Evolutionary conservation across 2,797 vertebrate species (phyloP).

Genomic region (Scarus forsteni): DNA sequence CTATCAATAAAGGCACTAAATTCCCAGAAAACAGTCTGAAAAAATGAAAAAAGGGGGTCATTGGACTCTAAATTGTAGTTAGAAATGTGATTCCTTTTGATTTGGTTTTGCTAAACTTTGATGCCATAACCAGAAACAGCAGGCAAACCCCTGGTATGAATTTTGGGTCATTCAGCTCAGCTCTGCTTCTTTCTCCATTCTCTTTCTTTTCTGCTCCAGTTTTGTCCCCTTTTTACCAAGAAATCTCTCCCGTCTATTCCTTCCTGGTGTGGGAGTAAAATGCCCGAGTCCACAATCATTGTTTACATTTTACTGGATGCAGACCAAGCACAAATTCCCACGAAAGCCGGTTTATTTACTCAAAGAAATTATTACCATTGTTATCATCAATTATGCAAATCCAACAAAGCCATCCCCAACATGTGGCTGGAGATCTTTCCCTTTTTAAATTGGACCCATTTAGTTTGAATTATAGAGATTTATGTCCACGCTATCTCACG

Average conservation of each 20-base stretch:
- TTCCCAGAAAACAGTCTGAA: too few relatives aligned
- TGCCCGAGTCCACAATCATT: constrained; percentile 26
- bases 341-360: constrained; percentile 62
- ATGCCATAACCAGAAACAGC: too few relatives aligned
- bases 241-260: not conserved
- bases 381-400: constrained; percentile 71
- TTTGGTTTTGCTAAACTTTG: too few relatives aligned
- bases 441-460: constrained; percentile 39
- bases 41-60: too few relatives aligned
- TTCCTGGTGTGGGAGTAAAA: constrained; percentile 26
- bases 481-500: constrained; percentile 42
- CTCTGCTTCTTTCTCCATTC: not conserved
- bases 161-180: not conserved
- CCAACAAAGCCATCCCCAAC: constrained; percentile 49
- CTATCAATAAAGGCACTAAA: too few relatives aligned
- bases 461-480: constrained; percentile 67
- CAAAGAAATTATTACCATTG: constrained; percentile 59
- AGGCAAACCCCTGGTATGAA: too few relatives aligned
- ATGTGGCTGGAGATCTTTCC: constrained; percentile 41
- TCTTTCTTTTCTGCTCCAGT: not conserved
- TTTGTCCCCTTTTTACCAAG: constrained; percentile 8
- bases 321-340: constrained; percentile 48
- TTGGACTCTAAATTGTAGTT: too few relatives aligned
- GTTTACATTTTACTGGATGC: constrained; percentile 46
- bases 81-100: too few relatives aligned